Conservation (phyloP, 2,888 invertebrate species). For the Hirudinaria manillensis region DNA sequence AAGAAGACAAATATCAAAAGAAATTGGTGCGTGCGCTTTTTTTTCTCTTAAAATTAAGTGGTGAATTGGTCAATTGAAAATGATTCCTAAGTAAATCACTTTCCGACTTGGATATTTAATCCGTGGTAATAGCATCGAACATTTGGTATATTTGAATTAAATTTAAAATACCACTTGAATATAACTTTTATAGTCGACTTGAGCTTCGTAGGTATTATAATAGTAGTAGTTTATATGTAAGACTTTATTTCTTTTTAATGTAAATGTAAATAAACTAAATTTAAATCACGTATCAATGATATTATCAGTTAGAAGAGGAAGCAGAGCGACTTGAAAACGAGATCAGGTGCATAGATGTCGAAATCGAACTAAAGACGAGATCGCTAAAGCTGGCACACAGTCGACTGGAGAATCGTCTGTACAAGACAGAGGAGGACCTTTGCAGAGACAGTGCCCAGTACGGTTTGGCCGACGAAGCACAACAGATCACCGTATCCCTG, state of each 20-base stretch:
- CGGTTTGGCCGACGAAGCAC: conserved; percentile 52
- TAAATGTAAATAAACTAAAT: too few relatives aligned
- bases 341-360: conserved; percentile 22
- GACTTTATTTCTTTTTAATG: too few relatives aligned
- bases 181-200: too few relatives aligned
- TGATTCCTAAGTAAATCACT: too few relatives aligned
- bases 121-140: too few relatives aligned
- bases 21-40: conserved; percentile 1
- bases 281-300: too few relatives aligned
- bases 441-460: conserved; percentile 71
- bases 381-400: conserved; percentile 77
- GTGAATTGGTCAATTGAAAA: background rate
- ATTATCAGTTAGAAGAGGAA: conserved; percentile 25
- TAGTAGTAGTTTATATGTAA: too few relatives aligned
- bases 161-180: too few relatives aligned
- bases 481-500: conserved; percentile 28
- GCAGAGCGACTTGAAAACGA: conserved; percentile 17
- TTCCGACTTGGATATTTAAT: too few relatives aligned
- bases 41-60: background rate
- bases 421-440: conserved; percentile 71
- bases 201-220: too few relatives aligned
- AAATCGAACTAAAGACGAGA: conserved; percentile 75
- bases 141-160: too few relatives aligned
- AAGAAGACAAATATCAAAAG: conserved; percentile 30
- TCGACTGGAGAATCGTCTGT: conserved; percentile 71